A percentile compares a stretch with the other conserved stretches of the same genome.
phyloP scores from a whole-genome alignment of 2,113 vertebrate genomes.

The human region DNA sequence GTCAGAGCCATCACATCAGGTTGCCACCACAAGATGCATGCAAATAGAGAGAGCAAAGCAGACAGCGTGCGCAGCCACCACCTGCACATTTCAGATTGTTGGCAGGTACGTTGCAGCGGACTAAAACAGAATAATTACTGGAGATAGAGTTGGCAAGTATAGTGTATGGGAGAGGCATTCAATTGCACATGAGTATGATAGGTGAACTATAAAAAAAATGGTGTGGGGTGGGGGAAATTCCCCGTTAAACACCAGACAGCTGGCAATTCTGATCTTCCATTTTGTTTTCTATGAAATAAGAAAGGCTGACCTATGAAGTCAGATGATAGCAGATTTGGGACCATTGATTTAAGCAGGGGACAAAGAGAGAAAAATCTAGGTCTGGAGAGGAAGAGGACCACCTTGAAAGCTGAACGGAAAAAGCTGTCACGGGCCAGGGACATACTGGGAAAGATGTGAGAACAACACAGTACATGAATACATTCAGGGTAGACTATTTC shows the following conservation, averaged over 20 bases:
- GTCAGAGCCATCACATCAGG: conserved; percentile 49
- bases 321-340: conserved; percentile 69
- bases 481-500: not conserved
- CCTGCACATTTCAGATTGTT: conserved; percentile 84
- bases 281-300: conserved; percentile 75
- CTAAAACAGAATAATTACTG: conserved; percentile 84
- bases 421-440: not conserved
- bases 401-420: not conserved
- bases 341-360: conserved; percentile 48
- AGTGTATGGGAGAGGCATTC: conserved; percentile 77
- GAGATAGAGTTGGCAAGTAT: conserved; percentile 85
- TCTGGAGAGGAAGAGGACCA: not conserved
- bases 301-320: conserved; percentile 74
- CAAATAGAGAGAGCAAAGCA: conserved; percentile 53
- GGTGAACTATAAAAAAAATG: conserved; percentile 84
- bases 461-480: not conserved
- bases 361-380: not conserved
- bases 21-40: conserved; percentile 75
- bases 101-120: conserved; percentile 82
- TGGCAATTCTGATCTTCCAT: conserved; percentile 78
- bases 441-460: not conserved
- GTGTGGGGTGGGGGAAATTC: conserved; percentile 35
- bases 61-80: conserved; percentile 73
- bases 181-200: conserved; percentile 80
- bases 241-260: conserved; percentile 81